phyloP scores from a whole-genome alignment of 2,797 vertebrate species.

The Sebastes oblongus region DNA sequence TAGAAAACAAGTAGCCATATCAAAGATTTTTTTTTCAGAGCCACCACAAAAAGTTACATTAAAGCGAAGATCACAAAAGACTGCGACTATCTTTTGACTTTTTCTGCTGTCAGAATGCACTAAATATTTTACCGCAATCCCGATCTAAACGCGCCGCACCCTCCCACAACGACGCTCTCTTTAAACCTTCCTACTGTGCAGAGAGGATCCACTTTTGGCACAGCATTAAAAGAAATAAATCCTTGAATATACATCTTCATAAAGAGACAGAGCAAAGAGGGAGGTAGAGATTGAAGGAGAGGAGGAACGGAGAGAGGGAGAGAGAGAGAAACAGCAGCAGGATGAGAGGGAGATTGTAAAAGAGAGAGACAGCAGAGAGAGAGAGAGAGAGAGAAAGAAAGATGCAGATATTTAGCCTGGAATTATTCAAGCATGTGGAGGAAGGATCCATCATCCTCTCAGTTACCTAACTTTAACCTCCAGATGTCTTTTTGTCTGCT shows the following conservation, averaged over 20 bases:
- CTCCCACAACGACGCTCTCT: constrained; percentile 29
- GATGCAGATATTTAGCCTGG: constrained; percentile 49
- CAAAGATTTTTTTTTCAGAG: background rate
- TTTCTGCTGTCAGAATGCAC: constrained; percentile 32
- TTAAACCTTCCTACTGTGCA: constrained; percentile 43
- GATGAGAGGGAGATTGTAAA: constrained; percentile 18
- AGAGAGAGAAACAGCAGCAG: background rate
- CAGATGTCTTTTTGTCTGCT: constrained; percentile 64
- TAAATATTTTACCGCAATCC: constrained; percentile 64
- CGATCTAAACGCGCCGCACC: constrained; percentile 34
- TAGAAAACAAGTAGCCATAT: background rate
- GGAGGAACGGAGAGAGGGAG: background rate
- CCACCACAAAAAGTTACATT: background rate
- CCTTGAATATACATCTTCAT: constrained; percentile 57
- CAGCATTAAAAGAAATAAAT: constrained; percentile 58
- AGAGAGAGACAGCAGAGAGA: background rate
- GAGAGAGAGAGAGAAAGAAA: background rate
- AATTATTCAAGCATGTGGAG: constrained; percentile 33
- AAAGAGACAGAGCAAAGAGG: constrained; percentile 19
- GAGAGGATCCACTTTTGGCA: constrained; percentile 57
- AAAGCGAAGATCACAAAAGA: constrained; percentile 20
- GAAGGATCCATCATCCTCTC: constrained; percentile 53
- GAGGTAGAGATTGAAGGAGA: constrained; percentile 28
- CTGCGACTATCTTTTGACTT: background rate
- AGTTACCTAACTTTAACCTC: constrained; percentile 61